These are phyloP conservation scores for Hydroisotoma schaefferi DNA, from an alignment of 2,888 invertebrate species.

Conservation along the genomic window DNA sequence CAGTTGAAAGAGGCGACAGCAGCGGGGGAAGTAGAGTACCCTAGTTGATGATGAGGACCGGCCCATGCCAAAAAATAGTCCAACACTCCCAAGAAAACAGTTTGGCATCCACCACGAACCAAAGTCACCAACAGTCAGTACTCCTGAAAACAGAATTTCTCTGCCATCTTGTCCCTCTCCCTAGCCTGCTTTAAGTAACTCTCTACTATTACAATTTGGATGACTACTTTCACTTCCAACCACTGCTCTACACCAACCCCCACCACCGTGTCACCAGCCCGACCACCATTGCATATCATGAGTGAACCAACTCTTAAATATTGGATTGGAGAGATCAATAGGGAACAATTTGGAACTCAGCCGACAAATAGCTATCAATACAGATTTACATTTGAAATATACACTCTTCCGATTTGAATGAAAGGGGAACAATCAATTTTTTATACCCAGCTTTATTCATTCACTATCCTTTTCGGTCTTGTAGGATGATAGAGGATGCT, in stretches of 20 bases:
- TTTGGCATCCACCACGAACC: too few species aligned
- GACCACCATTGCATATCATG: too few species aligned
- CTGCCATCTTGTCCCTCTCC: constrained; percentile 35
- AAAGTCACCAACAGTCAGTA: constrained; percentile 16
- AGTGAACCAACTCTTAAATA: constrained; percentile 29
- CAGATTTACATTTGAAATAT: constrained; percentile 43
- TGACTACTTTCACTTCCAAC: too few species aligned
- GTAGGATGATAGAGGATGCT: background rate
- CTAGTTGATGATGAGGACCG: constrained; percentile 4
- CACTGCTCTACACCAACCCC: too few species aligned
- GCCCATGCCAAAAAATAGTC: constrained; percentile 28
- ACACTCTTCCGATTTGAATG: constrained; percentile 17
- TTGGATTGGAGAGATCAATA: constrained; percentile 37
- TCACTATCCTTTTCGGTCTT: background rate
- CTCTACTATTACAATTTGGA: constrained; percentile 5
- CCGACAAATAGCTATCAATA: constrained; percentile 22
- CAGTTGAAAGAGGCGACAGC: constrained; percentile 8
- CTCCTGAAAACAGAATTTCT: constrained; percentile 30
- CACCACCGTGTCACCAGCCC: too few species aligned
- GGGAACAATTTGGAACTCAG: constrained; percentile 36
- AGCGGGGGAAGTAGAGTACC: constrained; percentile 21
- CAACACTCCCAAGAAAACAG: constrained; percentile 21
- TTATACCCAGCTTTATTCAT: too few species aligned
- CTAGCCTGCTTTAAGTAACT: constrained; percentile 26
- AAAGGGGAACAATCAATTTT: too few species aligned